These are phyloP conservation scores for Acrocephalus kingi DNA, from an alignment of 2,113 vertebrate genomes.

Conservation along the genomic window DNA sequence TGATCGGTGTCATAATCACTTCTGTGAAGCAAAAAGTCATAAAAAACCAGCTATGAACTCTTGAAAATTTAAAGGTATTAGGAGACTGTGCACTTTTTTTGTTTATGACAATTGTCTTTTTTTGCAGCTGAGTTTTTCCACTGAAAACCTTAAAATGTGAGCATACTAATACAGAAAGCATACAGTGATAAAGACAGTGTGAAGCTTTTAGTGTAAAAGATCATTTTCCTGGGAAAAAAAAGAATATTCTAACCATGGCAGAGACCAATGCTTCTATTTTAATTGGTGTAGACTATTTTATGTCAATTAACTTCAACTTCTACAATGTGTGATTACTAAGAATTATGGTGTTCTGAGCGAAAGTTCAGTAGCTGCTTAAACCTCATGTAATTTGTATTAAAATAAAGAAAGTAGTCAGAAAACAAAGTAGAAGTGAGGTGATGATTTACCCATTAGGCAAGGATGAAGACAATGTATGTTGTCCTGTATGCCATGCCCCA, in stretches of 20 bases:
- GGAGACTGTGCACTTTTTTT: background rate
- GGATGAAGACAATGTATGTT: background rate
- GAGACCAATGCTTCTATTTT: background rate
- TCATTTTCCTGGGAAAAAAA: background rate
- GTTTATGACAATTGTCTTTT: background rate
- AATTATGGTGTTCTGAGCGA: background rate
- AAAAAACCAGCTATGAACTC: background rate
- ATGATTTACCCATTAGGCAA: background rate
- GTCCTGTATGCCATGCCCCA: background rate
- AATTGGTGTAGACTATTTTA: background rate
- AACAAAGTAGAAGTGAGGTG: background rate
- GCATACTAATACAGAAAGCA: background rate
- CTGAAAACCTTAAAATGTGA: background rate
- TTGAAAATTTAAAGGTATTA: background rate
- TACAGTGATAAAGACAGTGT: background rate
- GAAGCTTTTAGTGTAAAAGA: background rate
- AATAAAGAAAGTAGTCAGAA: background rate
- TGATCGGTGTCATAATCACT: background rate
- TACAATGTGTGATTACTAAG: background rate
- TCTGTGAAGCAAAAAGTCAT: background rate
- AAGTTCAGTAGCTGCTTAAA: background rate
- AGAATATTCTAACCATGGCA: background rate
- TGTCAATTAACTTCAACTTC: background rate
- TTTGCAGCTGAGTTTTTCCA: background rate
- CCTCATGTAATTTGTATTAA: background rate